phyloP scores from a whole-genome alignment of 1,140 invertebrate species.

The Drosophila willistoni region DNA sequence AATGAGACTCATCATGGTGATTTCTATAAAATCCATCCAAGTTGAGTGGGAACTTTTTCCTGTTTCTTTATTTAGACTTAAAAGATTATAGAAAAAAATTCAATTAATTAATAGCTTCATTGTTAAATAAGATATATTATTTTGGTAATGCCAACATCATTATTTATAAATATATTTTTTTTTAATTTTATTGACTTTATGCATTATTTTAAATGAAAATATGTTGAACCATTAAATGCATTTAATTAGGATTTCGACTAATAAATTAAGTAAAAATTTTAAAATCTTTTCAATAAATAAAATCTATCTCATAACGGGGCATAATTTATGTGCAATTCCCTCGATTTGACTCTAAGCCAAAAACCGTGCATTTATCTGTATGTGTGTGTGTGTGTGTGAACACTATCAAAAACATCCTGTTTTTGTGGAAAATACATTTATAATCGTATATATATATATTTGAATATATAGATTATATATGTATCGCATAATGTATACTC shows the following conservation, averaged over 20 bases:
- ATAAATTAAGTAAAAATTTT: conserved; percentile 18
- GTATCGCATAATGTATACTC: conserved; percentile 25
- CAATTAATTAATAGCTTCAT: too few species aligned
- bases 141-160: too few species aligned
- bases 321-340: conserved; percentile 54
- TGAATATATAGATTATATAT: conserved; percentile 32
- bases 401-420: conserved; percentile 59
- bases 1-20: too few species aligned
- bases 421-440: conserved; percentile 56
- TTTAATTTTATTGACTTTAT: neutral
- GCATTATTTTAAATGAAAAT: neutral
- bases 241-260: neutral
- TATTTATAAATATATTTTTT: too few species aligned
- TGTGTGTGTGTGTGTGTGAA: conserved; percentile 2
- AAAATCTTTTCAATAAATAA: conserved; percentile 15
- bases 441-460: conserved; percentile 37
- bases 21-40: too few species aligned
- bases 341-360: conserved; percentile 36
- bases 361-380: neutral
- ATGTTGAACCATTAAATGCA: conserved; percentile 1
- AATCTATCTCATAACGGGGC: conserved; percentile 23
- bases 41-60: too few species aligned
- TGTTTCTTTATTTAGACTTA: too few species aligned
- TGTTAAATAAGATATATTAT: too few species aligned
- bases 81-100: too few species aligned